Percentiles rank a stretch among this genome's conserved stretches.
Conservation (phyloP, 2,797 vertebrate species). For the Anguilla megastoma region DNA sequence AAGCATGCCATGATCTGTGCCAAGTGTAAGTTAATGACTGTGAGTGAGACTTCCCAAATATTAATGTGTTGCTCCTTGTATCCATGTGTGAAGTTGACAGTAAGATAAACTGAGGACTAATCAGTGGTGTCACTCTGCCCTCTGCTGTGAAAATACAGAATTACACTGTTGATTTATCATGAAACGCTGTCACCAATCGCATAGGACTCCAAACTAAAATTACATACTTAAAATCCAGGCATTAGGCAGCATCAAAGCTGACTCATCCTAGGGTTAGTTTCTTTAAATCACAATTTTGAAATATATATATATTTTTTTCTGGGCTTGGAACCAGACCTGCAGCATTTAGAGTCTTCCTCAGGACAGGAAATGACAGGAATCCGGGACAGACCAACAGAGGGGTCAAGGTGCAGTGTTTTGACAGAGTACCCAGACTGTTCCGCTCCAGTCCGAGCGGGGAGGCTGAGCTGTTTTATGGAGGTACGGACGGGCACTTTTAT, state of each 20-base stretch:
- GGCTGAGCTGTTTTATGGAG: slow-evolving; percentile 6
- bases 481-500: slow-evolving; percentile 55
- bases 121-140: slow-evolving; percentile 55
- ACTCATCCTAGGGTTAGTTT: background rate
- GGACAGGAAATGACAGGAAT: background rate
- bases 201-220: background rate
- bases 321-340: background rate
- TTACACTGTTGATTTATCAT: background rate
- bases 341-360: background rate
- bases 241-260: background rate
- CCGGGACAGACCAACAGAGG: background rate
- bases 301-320: background rate
- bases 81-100: background rate
- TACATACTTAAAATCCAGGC: background rate
- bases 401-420: background rate
- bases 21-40: background rate
- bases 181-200: background rate
- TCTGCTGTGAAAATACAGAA: slow-evolving; percentile 57
- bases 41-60: background rate
- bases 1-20: background rate
- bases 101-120: background rate
- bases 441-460: background rate
- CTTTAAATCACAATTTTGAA: background rate
- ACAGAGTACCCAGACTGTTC: background rate
- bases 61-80: slow-evolving; percentile 4